Conservation (phyloP, 2,797 vertebrate species). For the Thamnophis elegans region DNA sequence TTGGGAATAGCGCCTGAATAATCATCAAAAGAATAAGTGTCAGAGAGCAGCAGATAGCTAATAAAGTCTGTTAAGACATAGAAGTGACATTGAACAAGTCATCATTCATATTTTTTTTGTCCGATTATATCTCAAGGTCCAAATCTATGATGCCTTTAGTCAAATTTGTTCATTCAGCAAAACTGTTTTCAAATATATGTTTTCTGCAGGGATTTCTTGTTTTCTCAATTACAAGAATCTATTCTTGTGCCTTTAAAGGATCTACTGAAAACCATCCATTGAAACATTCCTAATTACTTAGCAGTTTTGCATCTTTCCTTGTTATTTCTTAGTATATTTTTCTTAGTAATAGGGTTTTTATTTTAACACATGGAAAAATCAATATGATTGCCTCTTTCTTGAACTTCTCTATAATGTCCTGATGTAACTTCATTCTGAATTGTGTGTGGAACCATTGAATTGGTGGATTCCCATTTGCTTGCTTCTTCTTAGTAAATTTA, state of each 20-base stretch:
- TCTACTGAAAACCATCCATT: not conserved
- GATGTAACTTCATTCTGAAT: not conserved
- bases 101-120: not conserved
- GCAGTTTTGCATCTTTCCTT: not conserved
- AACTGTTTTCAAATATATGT: not conserved
- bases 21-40: slow-evolving; percentile 28
- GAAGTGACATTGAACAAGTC: not conserved
- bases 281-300: not conserved
- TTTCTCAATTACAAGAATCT: not conserved
- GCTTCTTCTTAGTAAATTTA: not conserved
- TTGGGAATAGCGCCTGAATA: slow-evolving; percentile 53
- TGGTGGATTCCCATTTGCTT: not conserved
- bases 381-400: not conserved
- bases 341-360: not conserved
- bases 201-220: not conserved
- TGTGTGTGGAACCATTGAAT: too few species aligned
- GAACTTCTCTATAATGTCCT: not conserved
- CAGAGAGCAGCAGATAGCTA: not conserved
- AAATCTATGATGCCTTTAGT: not conserved
- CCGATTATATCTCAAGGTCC: not conserved
- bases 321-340: not conserved
- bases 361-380: not conserved
- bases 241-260: not conserved
- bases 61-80: not conserved
- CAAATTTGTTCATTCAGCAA: not conserved